Evolutionary conservation across 2,888 invertebrate genomes (phyloP), one percentile per base, ranked within the genome.

Genomic region (Caenorhabditis sp.): DNA sequence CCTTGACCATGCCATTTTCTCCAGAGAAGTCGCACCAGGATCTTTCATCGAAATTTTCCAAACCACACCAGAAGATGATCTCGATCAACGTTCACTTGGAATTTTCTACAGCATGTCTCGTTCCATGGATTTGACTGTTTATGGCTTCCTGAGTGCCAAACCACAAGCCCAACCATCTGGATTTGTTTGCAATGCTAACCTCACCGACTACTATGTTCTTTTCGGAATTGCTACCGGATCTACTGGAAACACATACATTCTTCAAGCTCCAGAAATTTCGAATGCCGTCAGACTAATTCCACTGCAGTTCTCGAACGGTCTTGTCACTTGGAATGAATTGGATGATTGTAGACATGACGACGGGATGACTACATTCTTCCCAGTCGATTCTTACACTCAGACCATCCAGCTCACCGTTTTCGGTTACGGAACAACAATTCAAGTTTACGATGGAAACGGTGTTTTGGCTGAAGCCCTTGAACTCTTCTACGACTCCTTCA

Each of bases 361-460:
- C 54, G 73, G 80, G 24, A 54, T 80, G 19, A 68, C 68, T 28
- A 76, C 80, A 0, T 88, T 84, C 76, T 84, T 89, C 86, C 88
- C 87, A 14, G 76, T 89, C 24, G 89, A 89, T 63, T 84, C 86
- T 6, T 89, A 87, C 84, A 85, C 87, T 44, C 89, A 89, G 47
- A 87, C 87, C 0, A 59, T 88, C 35, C 82, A 82, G 56, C 49
- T 87, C 31, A 77, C 75, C 66, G 73, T 77, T 12, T 81, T 74
- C 61, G 88, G 87, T 58, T 79, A 80, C 59, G 73, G 83, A 31
- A 79, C 84, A 24, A 58, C 41, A 5, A 41, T 86, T 10, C 51
- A 56, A 56, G 75, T 84, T 1, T 85, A 73, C 49, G 82, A 75
- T 58, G 80, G 75, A 54, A 68, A 80, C 22, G 87, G 87, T 49